phyloP scores from a whole-genome alignment of 1,140 invertebrate species.

The Polypedilum vanderplanki region DNA sequence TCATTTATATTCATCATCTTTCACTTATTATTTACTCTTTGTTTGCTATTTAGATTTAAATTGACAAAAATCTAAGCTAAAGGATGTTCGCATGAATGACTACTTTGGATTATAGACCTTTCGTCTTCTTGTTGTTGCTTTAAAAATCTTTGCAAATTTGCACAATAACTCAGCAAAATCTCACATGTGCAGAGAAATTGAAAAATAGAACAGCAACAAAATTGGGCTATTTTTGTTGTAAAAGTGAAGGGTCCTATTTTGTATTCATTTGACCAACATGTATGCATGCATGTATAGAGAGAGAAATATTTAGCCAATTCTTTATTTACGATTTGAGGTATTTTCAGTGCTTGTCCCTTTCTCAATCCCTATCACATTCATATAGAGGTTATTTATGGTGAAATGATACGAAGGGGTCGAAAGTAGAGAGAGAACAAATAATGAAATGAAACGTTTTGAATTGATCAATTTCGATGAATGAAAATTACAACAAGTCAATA shows the following conservation, averaged over 20 bases:
- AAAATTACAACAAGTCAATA: not conserved
- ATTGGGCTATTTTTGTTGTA: not conserved
- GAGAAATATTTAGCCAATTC: constrained; percentile 4
- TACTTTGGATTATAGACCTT: not conserved
- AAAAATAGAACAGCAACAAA: not conserved
- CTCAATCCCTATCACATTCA: not conserved
- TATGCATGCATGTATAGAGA: too few relatives aligned
- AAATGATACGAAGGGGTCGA: not conserved
- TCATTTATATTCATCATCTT: constrained; percentile 19
- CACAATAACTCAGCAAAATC: not conserved
- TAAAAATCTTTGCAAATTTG: not conserved
- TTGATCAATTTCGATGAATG: constrained; percentile 11
- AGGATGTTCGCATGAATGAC: not conserved
- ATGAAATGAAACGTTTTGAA: not conserved
- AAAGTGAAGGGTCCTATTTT: not conserved
- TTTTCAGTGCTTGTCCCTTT: not conserved
- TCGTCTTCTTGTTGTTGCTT: not conserved
- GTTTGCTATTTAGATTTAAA: not conserved
- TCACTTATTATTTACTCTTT: not conserved
- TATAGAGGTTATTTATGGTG: constrained; percentile 3
- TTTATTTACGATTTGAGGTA: constrained; percentile 18
- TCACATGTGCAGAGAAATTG: not conserved
- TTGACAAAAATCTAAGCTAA: not conserved
- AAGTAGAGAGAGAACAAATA: not conserved
- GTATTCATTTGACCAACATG: not conserved